phyloP scores from a whole-genome alignment of 2,888 invertebrate genomes.

The Melieria picta region DNA sequence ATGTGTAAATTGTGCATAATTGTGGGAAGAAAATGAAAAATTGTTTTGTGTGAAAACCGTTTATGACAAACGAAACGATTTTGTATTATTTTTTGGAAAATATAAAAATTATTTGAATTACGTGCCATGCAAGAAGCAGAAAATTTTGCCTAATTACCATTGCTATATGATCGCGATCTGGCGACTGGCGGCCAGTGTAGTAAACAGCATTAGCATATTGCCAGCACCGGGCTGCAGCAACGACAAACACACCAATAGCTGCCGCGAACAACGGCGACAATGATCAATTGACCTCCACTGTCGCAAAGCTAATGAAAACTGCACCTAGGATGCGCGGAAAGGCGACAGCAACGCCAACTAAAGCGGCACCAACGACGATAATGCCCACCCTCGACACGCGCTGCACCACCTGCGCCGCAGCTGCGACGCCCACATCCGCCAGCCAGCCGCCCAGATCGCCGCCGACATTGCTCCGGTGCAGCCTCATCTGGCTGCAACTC shows the following conservation, averaged over 20 bases:
- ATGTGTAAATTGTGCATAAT: background rate
- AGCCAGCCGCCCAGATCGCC: slow-evolving; percentile 7
- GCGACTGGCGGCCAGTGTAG: background rate
- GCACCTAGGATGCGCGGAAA: background rate
- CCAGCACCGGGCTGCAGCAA: background rate
- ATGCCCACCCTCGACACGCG: background rate
- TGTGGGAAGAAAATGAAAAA: background rate
- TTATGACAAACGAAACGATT: too few relatives aligned
- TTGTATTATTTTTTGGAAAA: too few relatives aligned
- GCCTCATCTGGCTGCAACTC: slow-evolving; percentile 16
- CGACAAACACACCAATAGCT: background rate
- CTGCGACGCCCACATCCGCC: too few relatives aligned
- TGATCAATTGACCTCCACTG: slow-evolving; percentile 35
- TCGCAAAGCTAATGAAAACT: slow-evolving; percentile 16
- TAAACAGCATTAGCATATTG: slow-evolving; percentile 4
- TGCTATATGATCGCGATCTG: too few relatives aligned
- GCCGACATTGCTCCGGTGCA: slow-evolving; percentile 21
- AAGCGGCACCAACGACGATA: slow-evolving; percentile 14
- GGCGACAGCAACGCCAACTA: slow-evolving; percentile 19
- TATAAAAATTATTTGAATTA: too few relatives aligned
- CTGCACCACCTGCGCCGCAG: too few relatives aligned
- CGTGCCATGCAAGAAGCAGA: too few relatives aligned
- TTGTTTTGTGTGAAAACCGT: background rate
- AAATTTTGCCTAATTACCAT: too few relatives aligned
- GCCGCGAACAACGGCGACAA: slow-evolving; percentile 12